Evolutionary conservation across 1,140 invertebrate species (phyloP).

Genomic region (Brachionus paranguensis): DNA sequence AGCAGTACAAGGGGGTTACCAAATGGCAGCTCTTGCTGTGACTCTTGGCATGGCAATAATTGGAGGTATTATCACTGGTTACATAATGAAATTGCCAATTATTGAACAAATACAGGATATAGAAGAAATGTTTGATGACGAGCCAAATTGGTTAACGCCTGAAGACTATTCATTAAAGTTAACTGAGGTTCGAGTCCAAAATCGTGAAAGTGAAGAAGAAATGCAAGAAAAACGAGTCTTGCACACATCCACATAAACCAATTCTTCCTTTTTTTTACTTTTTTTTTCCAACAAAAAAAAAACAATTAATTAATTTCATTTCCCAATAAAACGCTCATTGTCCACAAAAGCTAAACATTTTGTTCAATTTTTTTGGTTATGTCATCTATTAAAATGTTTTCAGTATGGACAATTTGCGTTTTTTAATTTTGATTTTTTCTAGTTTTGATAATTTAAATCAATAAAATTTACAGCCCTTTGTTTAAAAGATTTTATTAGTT

Average conservation of each 20-base stretch:
- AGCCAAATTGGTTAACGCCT: constrained; percentile 35
- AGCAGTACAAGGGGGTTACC: constrained; percentile 68
- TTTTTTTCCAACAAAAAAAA: not conserved
- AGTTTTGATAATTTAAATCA: not conserved
- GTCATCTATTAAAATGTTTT: not conserved
- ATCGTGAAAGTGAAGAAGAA: constrained; percentile 7
- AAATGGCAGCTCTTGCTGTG: constrained; percentile 66
- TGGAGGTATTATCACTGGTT: constrained; percentile 75
- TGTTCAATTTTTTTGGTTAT: not conserved
- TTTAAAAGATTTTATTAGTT: not conserved
- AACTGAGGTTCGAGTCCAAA: constrained; percentile 23
- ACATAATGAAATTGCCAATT: constrained; percentile 39
- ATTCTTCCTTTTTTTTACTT: not conserved
- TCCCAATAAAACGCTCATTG: not conserved
- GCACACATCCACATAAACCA: not conserved
- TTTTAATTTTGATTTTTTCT: not conserved
- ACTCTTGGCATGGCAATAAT: constrained; percentile 67
- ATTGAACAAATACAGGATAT: constrained; percentile 21
- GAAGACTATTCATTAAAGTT: constrained; percentile 35
- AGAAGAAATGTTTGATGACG: constrained; percentile 39
- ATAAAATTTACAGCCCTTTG: not conserved
- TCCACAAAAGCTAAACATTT: not conserved
- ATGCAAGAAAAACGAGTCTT: constrained; percentile 27
- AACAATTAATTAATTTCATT: not conserved
- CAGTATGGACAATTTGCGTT: not conserved